A percentile compares a stretch with the other conserved stretches of the same genome.
These are phyloP conservation scores for Sylvia borin DNA, from an alignment of 2,797 vertebrate genomes.

Conservation along the genomic window DNA sequence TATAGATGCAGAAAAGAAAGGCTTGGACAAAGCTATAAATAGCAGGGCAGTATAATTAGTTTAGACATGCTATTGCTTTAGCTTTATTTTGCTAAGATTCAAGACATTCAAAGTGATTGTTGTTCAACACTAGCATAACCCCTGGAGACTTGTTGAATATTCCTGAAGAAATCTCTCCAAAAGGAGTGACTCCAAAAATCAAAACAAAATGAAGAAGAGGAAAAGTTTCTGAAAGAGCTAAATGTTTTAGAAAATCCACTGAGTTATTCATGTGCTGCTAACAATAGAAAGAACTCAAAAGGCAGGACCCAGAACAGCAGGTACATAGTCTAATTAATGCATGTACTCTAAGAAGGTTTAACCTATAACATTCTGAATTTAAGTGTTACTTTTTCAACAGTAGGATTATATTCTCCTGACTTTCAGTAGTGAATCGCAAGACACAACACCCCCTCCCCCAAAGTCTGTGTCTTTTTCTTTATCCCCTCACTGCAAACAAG, in stretches of 20 bases:
- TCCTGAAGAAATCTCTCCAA: background rate
- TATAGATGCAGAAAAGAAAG: background rate
- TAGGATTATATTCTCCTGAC: background rate
- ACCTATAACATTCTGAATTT: background rate
- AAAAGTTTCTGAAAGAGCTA: background rate
- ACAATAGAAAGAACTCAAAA: conserved; percentile 51
- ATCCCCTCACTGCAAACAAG: background rate
- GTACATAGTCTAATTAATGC: conserved; percentile 38
- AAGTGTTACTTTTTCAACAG: background rate
- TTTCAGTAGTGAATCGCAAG: background rate
- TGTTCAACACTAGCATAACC: background rate
- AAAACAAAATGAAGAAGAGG: background rate
- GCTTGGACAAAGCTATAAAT: background rate
- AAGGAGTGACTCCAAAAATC: background rate
- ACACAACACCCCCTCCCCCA: fast-evolving
- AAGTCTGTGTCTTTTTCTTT: background rate
- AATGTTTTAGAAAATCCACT: conserved; percentile 26
- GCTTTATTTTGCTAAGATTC: background rate
- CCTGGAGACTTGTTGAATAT: background rate
- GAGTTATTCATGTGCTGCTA: conserved; percentile 25
- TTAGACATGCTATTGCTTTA: background rate
- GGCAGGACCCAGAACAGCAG: conserved; percentile 37
- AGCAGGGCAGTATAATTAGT: background rate
- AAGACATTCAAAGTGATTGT: background rate
- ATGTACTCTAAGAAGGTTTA: background rate